Percentiles rank a stretch among this genome's conserved stretches.
Conservation (phyloP, 2,113 vertebrate genomes). For the Cavia aperea region DNA sequence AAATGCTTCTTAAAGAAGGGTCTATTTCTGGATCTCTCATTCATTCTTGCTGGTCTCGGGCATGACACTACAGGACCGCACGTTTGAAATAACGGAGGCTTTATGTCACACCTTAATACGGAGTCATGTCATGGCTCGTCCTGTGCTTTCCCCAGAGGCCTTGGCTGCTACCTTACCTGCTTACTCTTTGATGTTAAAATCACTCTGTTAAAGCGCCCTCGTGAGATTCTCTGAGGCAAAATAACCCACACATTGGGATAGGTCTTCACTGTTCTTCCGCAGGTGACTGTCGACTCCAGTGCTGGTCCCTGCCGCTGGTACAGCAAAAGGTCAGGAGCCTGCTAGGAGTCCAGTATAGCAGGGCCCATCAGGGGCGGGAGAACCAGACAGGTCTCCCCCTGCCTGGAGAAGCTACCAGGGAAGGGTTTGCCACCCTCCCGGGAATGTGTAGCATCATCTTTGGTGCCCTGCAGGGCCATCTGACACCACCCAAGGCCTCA, state of each 20-base stretch:
- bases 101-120: fast-evolving
- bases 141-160: too few species aligned
- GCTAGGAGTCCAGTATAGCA: not conserved
- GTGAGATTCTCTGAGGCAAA: not conserved
- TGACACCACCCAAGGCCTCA: not conserved
- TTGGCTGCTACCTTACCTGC: not conserved
- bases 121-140: fast-evolving
- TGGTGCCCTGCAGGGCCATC: not conserved
- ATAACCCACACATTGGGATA: fast-evolving
- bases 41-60: not conserved
- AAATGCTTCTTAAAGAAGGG: not conserved
- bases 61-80: fast-evolving
- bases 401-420: not conserved
- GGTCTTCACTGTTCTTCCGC: fast-evolving
- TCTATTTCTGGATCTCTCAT: not conserved
- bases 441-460: not conserved
- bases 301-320: not conserved
- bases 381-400: fast-evolving
- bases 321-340: not conserved
- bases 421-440: not conserved
- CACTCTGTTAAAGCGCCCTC: not conserved
- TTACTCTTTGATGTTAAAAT: not conserved
- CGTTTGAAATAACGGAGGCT: fast-evolving
- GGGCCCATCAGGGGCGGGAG: too few species aligned
- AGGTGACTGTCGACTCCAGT: not conserved